Base-by-base conservation (phyloP, 2,113 vertebrate genomes). In the Siniperca chuatsi region DNA sequence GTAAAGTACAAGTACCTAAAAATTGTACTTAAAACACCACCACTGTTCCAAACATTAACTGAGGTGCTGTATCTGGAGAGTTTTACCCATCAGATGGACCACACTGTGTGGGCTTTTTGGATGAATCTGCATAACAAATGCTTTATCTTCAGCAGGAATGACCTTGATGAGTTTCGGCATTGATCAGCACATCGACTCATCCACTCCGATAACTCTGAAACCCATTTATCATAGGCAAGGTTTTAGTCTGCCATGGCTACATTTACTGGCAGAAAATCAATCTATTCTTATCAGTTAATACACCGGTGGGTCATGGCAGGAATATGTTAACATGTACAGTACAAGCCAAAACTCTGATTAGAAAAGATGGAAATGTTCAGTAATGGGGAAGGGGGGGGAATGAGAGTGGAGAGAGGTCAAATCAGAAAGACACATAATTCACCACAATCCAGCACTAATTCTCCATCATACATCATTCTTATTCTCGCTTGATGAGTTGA, bases 211-310 rank as follows among this genome's bases (percentile, higher is more conserved):
- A 93, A 91, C 77, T 88, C 90, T 76, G 87, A 91, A 89, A 88
- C 88, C 80, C 90, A 93, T 94, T 94, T 81, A 94, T 94, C 91
- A 94, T 71, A 44, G 77, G 85, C 84, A 50, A 82, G 77, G 84
- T 85, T 92, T 85, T 66, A 82, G 75, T 77, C 81, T 52, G 76
- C 75, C 25, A 6, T 1, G 0, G 81, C 88, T 75, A 87, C 88
- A 87, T 74, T 90, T 44, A 83, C 87, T 92, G 89, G 83, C 89
- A 92, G 88, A 77, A 92, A 94, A 93, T 95, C 94, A 87, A 94
- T 95, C 86, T 79, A 33, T 88, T 92, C 82, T 91, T 93, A 94
- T 93, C 91, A 86, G 90, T 91, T 92, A 92, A 93, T 93, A 89
- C 78, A 85, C 74, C 37, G 40, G 76, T 67, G 66, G 88, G 80